Evolutionary conservation across 2,113 vertebrate species (phyloP), one percentile per base, ranked within the genome.

Genomic region (Madoqua kirkii): DNA sequence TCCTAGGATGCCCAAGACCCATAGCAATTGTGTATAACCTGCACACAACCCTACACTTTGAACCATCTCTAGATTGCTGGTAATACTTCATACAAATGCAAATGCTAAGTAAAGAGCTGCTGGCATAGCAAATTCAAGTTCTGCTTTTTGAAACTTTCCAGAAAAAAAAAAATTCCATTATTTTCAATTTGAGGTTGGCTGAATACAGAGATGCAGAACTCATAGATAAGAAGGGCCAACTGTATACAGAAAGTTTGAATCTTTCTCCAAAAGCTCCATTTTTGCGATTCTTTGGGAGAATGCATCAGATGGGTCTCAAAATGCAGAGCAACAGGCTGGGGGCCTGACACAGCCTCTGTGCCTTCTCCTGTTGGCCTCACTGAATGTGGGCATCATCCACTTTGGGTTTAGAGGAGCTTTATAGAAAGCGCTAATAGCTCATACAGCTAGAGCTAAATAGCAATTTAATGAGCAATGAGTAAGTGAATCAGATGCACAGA

Each of bases 401-500:
- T 50, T 52, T 90, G 40, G 60, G 17, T 85, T 95, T 79, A 81
- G 59, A 87, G 57, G 40, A 36, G 52, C 79, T 97, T 96, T 67
- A 82, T 40, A 64, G 74, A n/a, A 86, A 79, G 45, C 14, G 50
- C 64, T 84, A 60, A 76, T 60, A 90, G 82, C 78, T 86, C 89
- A 57, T 29, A 29, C 31, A 78, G 54, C 76, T 88, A 52, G 31
- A 89, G 52, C 59, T 76, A 91, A 94, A 83, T 45, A 87, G 83
- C 36, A 92, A 48, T 64, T 96, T 89, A 95, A 93, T 95, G 96
- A 82, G 89, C 67, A 90, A 94, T 43, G 40, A 88, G 71, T 62
- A 88, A 97, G 89, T 92, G 95, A 96, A 96, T 95, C 84, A 93
- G 59, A 97, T 74, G 93, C 55, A 84, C 14, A 93, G 87, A 95